These are phyloP conservation scores for Trachelus troglodyta DNA, from an alignment of 2,888 invertebrate genomes.

Conservation along the genomic window DNA sequence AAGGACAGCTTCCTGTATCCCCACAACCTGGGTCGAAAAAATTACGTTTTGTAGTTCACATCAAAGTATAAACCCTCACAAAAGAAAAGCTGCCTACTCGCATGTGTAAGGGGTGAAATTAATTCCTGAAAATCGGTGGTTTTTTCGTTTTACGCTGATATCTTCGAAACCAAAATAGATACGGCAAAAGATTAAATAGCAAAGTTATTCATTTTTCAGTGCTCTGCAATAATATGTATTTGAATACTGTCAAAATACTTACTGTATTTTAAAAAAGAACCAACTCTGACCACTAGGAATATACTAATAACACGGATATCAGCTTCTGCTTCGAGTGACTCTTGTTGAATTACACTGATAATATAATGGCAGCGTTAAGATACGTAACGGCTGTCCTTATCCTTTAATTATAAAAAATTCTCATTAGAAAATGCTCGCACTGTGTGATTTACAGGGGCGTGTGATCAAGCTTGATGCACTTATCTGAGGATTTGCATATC, in stretches of 20 bases:
- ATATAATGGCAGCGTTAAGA: slow-evolving; percentile 21
- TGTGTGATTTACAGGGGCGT: slow-evolving; percentile 44
- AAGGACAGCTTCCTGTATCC: too few species aligned
- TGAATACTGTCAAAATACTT: background rate
- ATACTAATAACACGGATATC: slow-evolving; percentile 24
- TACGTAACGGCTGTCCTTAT: slow-evolving; percentile 24
- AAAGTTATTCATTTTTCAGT: too few species aligned
- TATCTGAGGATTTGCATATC: slow-evolving; percentile 54
- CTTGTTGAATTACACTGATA: slow-evolving; percentile 23
- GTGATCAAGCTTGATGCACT: slow-evolving; percentile 37
- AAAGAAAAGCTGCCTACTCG: too few species aligned
- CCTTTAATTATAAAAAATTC: slow-evolving; percentile 39
- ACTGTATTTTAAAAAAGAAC: background rate
- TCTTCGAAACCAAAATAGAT: too few species aligned
- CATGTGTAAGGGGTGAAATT: too few species aligned
- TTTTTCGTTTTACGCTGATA: too few species aligned
- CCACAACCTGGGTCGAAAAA: too few species aligned
- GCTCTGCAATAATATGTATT: too few species aligned
- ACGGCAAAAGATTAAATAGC: too few species aligned
- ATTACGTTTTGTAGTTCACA: too few species aligned
- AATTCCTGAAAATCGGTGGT: too few species aligned
- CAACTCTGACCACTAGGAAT: background rate
- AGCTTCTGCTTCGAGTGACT: slow-evolving; percentile 7
- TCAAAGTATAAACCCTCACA: too few species aligned
- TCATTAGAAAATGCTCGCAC: slow-evolving; percentile 35